Evolutionary conservation across 2,113 vertebrate genomes (phyloP).

Genomic region (Upupa epops): DNA sequence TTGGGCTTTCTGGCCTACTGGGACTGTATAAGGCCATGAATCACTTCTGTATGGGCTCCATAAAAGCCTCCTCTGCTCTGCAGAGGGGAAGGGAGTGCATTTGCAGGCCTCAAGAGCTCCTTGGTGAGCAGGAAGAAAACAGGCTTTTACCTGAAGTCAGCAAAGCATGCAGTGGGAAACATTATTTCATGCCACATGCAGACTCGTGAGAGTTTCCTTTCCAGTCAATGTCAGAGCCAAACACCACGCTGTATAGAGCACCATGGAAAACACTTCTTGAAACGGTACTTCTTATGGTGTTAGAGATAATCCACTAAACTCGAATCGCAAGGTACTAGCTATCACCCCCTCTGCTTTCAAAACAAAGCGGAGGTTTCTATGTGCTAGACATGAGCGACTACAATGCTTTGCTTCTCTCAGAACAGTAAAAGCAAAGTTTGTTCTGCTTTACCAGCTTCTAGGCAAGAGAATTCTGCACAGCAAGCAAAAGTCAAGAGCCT

Average conservation of each 20-base stretch:
- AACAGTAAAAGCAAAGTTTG: not conserved
- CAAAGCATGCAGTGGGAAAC: not conserved
- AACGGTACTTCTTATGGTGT: not conserved
- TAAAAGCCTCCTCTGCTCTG: slow-evolving; percentile 7
- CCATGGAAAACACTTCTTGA: not conserved
- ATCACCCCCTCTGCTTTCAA: not conserved
- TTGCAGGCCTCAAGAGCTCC: not conserved
- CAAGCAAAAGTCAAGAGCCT: not conserved
- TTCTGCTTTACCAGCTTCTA: not conserved
- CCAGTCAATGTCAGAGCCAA: not conserved
- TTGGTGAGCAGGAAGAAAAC: not conserved
- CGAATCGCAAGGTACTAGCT: not conserved
- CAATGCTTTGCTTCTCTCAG: not conserved
- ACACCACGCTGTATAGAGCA: not conserved
- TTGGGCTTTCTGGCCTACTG: not conserved
- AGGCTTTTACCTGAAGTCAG: slow-evolving; percentile 11
- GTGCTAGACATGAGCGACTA: not conserved
- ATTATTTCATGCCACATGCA: not conserved
- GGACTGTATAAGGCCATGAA: not conserved
- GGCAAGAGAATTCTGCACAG: not conserved
- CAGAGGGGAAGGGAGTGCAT: not conserved
- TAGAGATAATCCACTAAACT: not conserved
- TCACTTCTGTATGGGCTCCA: not conserved
- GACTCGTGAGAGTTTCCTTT: not conserved
- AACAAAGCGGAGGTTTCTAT: not conserved